Conservation (phyloP, 2,888 invertebrate species). For the Euplagia quadripunctaria region DNA sequence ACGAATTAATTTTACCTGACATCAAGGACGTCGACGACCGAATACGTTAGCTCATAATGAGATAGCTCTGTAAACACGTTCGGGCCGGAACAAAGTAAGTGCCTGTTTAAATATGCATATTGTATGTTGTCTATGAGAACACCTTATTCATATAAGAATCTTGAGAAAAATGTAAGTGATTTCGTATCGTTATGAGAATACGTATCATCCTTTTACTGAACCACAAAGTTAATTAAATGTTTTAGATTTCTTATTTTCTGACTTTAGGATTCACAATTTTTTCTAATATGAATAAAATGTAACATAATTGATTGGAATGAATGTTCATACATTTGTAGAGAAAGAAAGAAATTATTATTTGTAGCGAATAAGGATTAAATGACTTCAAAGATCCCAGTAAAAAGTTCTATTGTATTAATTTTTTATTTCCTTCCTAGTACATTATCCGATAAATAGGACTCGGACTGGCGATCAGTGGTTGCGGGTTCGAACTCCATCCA, state of each 20-base stretch:
- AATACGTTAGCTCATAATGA: constrained; percentile 77
- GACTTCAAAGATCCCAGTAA: too few species aligned
- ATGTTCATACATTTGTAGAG: neutral
- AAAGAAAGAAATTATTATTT: too few species aligned
- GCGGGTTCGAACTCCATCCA: too few species aligned
- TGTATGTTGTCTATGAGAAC: constrained; percentile 54
- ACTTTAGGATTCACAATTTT: neutral
- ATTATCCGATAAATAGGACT: too few species aligned
- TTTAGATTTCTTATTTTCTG: neutral
- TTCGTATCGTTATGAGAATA: neutral
- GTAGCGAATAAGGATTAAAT: too few species aligned
- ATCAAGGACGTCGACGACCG: constrained; percentile 71
- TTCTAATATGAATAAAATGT: neutral
- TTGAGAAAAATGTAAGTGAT: constrained; percentile 27
- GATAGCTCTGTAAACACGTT: constrained; percentile 70
- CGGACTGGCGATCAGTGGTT: too few species aligned
- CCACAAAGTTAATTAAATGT: neutral
- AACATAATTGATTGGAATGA: neutral
- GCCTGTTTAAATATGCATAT: constrained; percentile 61
- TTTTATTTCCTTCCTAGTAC: too few species aligned
- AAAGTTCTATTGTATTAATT: too few species aligned
- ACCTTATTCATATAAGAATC: constrained; percentile 39
- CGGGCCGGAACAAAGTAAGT: constrained; percentile 56
- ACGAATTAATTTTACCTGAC: constrained; percentile 83
- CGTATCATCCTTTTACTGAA: neutral